Conservation (phyloP, 2,888 invertebrate species). For the Drosophila ezoana region DNA sequence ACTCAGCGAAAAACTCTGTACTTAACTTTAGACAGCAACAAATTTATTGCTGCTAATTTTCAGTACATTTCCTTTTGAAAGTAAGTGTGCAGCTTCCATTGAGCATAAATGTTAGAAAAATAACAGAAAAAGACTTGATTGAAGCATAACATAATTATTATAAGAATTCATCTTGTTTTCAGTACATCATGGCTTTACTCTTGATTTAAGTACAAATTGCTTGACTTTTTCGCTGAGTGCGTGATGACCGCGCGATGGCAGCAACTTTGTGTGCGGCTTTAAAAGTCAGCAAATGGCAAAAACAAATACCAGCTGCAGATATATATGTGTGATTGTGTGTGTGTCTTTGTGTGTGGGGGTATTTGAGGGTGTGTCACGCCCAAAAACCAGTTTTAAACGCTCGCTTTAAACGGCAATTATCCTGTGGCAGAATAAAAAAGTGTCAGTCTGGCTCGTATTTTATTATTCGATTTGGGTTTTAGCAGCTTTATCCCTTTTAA, state of each 20-base stretch:
- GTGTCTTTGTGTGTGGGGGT: neutral
- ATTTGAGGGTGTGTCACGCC: neutral
- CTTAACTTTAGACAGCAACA: neutral
- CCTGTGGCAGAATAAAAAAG: slow-evolving; percentile 42
- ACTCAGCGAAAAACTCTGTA: neutral
- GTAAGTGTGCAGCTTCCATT: too few relatives aligned
- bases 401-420: slow-evolving; percentile 71
- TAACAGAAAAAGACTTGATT: too few relatives aligned
- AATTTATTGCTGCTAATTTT: neutral
- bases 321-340: neutral
- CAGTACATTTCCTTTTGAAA: neutral
- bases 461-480: slow-evolving; percentile 78
- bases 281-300: slow-evolving; percentile 36
- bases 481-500: slow-evolving; percentile 72
- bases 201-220: slow-evolving; percentile 4
- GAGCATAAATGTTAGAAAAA: too few relatives aligned
- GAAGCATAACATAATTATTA: too few relatives aligned
- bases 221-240: slow-evolving; percentile 10
- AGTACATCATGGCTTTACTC: neutral
- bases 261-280: slow-evolving; percentile 21
- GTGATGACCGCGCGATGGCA: slow-evolving; percentile 11
- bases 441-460: slow-evolving; percentile 63
- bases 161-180: too few relatives aligned
- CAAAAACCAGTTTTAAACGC: slow-evolving; percentile 19
- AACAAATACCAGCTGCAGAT: slow-evolving; percentile 8